phyloP scores from a whole-genome alignment of 2,888 invertebrate species.

The Pollenia griseotomentosa region DNA sequence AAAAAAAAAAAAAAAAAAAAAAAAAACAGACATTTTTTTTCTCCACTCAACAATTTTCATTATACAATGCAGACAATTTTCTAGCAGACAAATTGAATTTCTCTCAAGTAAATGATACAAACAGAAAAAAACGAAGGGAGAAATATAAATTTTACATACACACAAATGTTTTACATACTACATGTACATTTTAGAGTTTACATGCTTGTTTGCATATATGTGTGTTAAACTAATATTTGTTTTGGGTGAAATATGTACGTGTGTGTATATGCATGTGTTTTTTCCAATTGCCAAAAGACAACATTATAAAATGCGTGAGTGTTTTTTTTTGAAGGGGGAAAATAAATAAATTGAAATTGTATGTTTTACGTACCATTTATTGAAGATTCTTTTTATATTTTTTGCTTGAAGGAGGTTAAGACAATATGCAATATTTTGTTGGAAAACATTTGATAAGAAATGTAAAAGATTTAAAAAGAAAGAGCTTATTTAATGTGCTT shows the following conservation, averaged over 20 bases:
- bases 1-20: not conserved
- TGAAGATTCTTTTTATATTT: not conserved
- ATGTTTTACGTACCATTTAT: slow-evolving; percentile 22
- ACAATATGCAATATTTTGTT: not conserved
- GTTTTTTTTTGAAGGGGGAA: not conserved
- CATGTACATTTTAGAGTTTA: not conserved
- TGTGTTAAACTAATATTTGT: not conserved
- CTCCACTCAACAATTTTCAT: slow-evolving; percentile 8
- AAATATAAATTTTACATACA: slow-evolving; percentile 10
- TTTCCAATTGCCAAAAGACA: slow-evolving; percentile 40
- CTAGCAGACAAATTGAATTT: slow-evolving; percentile 64
- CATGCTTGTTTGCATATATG: not conserved
- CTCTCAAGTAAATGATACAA: slow-evolving; percentile 17
- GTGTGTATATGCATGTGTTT: not conserved
- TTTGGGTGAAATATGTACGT: not conserved
- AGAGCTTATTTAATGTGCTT: not conserved
- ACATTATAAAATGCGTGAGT: slow-evolving; percentile 21
- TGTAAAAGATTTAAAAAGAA: not conserved
- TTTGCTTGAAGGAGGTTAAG: not conserved
- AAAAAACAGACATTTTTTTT: not conserved
- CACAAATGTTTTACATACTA: not conserved
- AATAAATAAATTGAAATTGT: slow-evolving; percentile 35
- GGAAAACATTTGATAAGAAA: not conserved
- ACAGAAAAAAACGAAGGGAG: not conserved
- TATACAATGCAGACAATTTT: slow-evolving; percentile 49